Base-by-base conservation (phyloP, 2,797 vertebrate genomes). In the Chiroxiphia lanceolata region DNA sequence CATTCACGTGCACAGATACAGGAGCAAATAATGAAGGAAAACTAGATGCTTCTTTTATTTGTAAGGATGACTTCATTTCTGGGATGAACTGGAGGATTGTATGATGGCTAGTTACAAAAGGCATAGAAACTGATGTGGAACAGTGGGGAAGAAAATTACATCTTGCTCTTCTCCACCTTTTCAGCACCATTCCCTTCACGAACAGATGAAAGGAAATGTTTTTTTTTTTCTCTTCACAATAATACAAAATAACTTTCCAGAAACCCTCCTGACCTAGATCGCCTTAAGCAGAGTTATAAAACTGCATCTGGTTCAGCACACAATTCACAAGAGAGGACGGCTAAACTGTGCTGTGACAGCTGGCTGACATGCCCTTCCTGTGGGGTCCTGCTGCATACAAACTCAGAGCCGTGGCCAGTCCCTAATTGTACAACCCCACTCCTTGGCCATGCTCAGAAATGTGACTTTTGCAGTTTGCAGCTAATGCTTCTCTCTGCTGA, bases 231-330 rank as follows among this genome's bases (percentile, higher is more conserved):
- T 67, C 21, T 88, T 92, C 77, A 77, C 42, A 84, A 64, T 67
- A 86, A 65, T 33, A 67, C 10, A 45, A 91, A 94, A 78, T 74
- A 87, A 71, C 93, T 94, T 91, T 87, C 89, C 87, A 94, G 93
- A 90, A 84, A 87, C 21, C 15, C 25, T 87, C 65, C 69, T 71
- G 77, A 47, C 60, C 23, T n/a, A 25, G 31, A 53, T 29, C 0
- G 5, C 87, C 53, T 94, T 71, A 48, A 81, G 74, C 74, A 50
- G 81, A 51, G 51, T 69, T 89, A 47, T 87, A 88, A 90, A 92
- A 56, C 77, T n/a, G 54, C 82, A 57, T 78, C 91, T 91, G 82
- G 67, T 65, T 82, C 53, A 82, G 74, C 50, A 19, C 10, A 56
- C 44, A 92, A 87, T 89, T 81, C 87, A 67, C 87, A 56, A 60